Percentiles rank a stretch among this genome's conserved stretches.
These are phyloP conservation scores for Coreius guichenoti DNA, from an alignment of 2,797 vertebrate genomes.

Conservation along the genomic window DNA sequence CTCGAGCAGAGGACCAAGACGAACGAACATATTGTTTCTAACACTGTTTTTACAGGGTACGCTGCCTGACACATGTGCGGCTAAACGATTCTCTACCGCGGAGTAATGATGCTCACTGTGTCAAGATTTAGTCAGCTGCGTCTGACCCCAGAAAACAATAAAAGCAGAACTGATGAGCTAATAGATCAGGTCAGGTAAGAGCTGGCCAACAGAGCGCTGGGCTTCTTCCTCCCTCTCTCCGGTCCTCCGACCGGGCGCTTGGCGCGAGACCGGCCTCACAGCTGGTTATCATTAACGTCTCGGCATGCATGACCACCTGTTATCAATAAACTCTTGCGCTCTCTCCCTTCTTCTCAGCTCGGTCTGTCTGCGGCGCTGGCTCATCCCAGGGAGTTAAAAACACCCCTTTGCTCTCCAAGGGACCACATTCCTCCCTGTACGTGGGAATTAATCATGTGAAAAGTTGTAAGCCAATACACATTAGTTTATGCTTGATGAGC, in stretches of 20 bases:
- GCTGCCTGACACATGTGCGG: slow-evolving; percentile 36
- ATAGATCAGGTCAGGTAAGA: slow-evolving; percentile 45
- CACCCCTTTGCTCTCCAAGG: slow-evolving; percentile 52
- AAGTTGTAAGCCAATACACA: slow-evolving; percentile 58
- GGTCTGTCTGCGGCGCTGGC: slow-evolving; percentile 45
- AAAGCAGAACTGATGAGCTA: slow-evolving; percentile 45
- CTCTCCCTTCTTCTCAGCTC: slow-evolving; percentile 50
- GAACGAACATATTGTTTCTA: slow-evolving; percentile 26
- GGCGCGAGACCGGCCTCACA: slow-evolving; percentile 61
- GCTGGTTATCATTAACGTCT: slow-evolving; percentile 74
- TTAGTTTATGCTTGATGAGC: slow-evolving; percentile 57
- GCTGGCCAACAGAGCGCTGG: slow-evolving; percentile 35
- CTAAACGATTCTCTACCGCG: slow-evolving; percentile 24
- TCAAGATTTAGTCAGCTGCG: slow-evolving; percentile 39
- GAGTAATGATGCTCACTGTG: slow-evolving; percentile 37
- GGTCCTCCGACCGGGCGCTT: slow-evolving; percentile 53
- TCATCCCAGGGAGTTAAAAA: slow-evolving; percentile 55
- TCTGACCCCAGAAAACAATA: slow-evolving; percentile 43
- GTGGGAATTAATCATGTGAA: slow-evolving; percentile 61
- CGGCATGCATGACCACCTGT: slow-evolving; percentile 75
- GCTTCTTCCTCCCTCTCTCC: slow-evolving; percentile 40
- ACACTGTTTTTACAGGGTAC: slow-evolving; percentile 44
- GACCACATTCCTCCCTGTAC: slow-evolving; percentile 53
- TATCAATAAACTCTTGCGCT: slow-evolving; percentile 72
- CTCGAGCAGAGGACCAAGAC: background rate